Evolutionary conservation across 30 jellyfish, hydroid and myxozoan species (phyloP), one percentile per base, ranked within the genome.

Genomic region (Aurelia aurita): DNA sequence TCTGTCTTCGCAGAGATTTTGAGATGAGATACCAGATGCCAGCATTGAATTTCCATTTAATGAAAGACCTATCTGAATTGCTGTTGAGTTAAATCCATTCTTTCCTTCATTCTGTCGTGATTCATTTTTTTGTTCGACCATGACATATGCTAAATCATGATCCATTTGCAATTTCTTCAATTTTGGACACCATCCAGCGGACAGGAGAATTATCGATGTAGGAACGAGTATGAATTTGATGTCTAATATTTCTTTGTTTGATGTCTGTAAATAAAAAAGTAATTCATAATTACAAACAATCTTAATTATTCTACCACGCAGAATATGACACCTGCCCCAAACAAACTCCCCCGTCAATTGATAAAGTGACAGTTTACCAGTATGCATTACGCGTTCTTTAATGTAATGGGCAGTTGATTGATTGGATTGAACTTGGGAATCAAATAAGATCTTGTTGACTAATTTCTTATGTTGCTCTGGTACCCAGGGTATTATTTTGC

Each of bases 121-220:
- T 19, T 14, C 75, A 25, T 73, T 77, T 16, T 73, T 23, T 77
- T 73, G 69, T 11, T 72, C 81, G 22, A 22, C 79, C 28, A 69
- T 58, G 53, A 34, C 19, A 23, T 54, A 20, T 25, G 67, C 98
- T 6, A 92, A 81, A 71, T 92, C 98, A 49, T 92, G 98, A 27
- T 87, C 98, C 68, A 80, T 86, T 67, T 92, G 98, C 9, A 87
- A 55, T 49, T 92, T 92, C 22, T 91, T 82, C 3, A 92, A 49
- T 71, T 92, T 92, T 3, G 98, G 98, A 87, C 97, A 77, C 98
- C 98, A 92, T 25, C 96, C 96, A 46, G 87, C 54, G 28, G 97
- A 79, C 3, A 92, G 44, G 35, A 92, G 80, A 26, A 68, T 8
- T 28, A 89, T 89, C 1, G 94, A 65, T 20, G 84, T 51, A 13